These are phyloP conservation scores for Agriotes lineatus DNA, from an alignment of 2,888 invertebrate species.

Conservation along the genomic window DNA sequence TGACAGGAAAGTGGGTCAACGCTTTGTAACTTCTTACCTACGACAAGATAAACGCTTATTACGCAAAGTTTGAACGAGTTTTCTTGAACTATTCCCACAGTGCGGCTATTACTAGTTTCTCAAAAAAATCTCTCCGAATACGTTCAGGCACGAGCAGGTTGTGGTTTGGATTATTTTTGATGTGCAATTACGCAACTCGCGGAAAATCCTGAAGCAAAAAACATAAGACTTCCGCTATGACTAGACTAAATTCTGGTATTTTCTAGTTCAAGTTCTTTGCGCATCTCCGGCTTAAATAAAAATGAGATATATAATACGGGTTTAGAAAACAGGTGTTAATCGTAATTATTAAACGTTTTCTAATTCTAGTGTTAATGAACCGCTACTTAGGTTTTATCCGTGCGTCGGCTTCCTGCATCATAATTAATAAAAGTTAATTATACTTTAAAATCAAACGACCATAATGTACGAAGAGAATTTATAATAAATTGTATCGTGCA, in stretches of 20 bases:
- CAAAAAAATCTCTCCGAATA: neutral
- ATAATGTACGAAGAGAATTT: too few species aligned
- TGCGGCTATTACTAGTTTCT: neutral
- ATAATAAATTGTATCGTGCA: too few species aligned
- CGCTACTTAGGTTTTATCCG: neutral
- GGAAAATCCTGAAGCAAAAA: slow-evolving; percentile 3
- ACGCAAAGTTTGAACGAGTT: slow-evolving; percentile 17
- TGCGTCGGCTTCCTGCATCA: neutral
- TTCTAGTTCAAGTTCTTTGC: slow-evolving; percentile 9
- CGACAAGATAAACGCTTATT: neutral
- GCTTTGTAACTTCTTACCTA: slow-evolving; percentile 13
- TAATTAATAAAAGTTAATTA: neutral
- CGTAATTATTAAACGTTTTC: neutral
- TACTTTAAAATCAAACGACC: too few species aligned
- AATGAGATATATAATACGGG: neutral
- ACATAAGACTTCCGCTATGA: slow-evolving; percentile 9
- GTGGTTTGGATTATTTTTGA: neutral
- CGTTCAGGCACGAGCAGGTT: neutral
- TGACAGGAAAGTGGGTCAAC: slow-evolving; percentile 9
- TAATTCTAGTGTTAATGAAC: neutral
- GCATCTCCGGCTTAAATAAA: neutral
- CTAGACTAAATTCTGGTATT: slow-evolving; percentile 5
- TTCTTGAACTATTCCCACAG: slow-evolving; percentile 10
- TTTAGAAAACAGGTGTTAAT: neutral
- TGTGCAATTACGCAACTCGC: neutral